phyloP scores from a whole-genome alignment of 1,140 invertebrate genomes.

The Diabrotica virgifera region DNA sequence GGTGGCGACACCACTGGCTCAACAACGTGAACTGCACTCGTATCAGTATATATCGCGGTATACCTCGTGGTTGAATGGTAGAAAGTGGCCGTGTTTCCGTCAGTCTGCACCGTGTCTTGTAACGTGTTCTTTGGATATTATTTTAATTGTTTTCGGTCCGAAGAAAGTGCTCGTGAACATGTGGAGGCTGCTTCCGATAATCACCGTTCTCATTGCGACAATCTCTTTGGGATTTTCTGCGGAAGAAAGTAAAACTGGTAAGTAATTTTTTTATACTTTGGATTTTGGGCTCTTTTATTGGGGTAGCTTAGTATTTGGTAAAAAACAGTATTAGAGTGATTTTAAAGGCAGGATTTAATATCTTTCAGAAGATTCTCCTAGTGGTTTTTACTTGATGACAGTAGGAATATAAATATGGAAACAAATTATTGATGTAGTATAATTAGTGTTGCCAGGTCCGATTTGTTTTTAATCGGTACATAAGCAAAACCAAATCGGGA shows the following conservation, averaged over 20 bases:
- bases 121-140: slow-evolving; percentile 4
- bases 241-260: not conserved
- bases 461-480: too few species aligned
- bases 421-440: too few species aligned
- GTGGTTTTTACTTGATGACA: too few species aligned
- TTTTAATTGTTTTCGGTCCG: not conserved
- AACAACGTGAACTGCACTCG: slow-evolving; percentile 9
- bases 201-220: not conserved
- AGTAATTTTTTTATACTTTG: not conserved
- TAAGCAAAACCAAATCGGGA: too few species aligned
- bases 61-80: slow-evolving; percentile 3
- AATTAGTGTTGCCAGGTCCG: too few species aligned
- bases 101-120: slow-evolving; percentile 6
- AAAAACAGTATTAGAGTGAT: too few species aligned
- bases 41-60: slow-evolving; percentile 9
- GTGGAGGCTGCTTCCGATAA: slow-evolving; percentile 6
- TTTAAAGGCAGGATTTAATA: too few species aligned
- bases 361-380: too few species aligned
- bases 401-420: too few species aligned
- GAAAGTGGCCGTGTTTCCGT: slow-evolving; percentile 3
- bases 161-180: slow-evolving; percentile 6
- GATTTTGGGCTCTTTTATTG: too few species aligned
- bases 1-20: slow-evolving; percentile 5
- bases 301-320: too few species aligned
- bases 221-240: not conserved